Base-by-base conservation (phyloP, 2,888 invertebrate species). In the Choreutis nemorana region DNA sequence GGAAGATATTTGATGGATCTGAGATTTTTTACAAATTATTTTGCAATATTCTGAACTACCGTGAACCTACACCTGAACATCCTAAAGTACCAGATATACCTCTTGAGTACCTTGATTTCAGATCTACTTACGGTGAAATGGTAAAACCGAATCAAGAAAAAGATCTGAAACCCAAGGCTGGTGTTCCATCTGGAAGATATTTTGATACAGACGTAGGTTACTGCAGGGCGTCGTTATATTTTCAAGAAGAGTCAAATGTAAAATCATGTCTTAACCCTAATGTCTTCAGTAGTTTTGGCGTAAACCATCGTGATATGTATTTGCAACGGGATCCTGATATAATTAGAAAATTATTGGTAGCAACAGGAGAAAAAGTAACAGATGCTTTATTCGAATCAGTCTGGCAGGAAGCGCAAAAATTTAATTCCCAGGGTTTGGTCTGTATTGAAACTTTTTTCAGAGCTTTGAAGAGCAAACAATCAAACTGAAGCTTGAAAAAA, bases 361-460 rank as follows among this genome's bases (percentile, higher is more conserved):
- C 55, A 21, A 39, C 59, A 7, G 77, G 73, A 1, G 63, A 65
- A 36, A 40, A 48, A 16, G 65, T 81, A 28, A 54, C 59, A 5
- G 63, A 67, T 4, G 55, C 70, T 26, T 45, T 39, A 7, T 81
- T 81, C 41, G 50, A 66, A 26, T 41, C 45, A 35, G 35, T 75
- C 27, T 81, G 79, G 79, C 38, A 65, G 26, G 50, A 55, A 14
- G 79, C 75, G 1, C 41, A 59, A 18, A 53, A 65, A 37, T 41
- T 43, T 30, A 77, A 80, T 40, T 50, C 64, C 24, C 55, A 66
- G 23, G 75, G 66, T 3, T 43, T 42, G 33, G 80, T 81, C 5
- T 73, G 66, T 35, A 53, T 61, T 1, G 65, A 73, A 35, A 72
- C 72, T 2, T 70, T 68, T 23, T 33, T 40, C 7, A 30, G 30